Conservation (phyloP, 2,113 vertebrate species). For the Callionymus lyra region DNA sequence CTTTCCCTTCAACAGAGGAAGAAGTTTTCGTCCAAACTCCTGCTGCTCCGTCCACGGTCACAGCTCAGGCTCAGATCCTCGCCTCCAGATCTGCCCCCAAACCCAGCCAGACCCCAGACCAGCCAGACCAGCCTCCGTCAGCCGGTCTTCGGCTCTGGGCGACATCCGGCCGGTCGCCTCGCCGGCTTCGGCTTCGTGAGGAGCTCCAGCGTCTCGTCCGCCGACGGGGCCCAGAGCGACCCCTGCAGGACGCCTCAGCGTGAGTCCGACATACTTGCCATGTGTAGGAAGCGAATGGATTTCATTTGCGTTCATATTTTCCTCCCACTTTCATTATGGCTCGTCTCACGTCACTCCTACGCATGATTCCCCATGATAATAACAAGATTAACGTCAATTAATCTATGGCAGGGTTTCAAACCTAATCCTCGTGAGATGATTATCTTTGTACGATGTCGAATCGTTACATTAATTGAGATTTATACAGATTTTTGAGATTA, state of each 20-base stretch:
- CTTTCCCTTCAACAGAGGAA: slow-evolving; percentile 33
- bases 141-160: slow-evolving; percentile 82
- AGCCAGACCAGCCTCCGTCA: slow-evolving; percentile 82
- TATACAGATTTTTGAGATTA: no score
- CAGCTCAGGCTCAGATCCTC: slow-evolving; percentile 53
- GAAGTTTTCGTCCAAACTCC: slow-evolving; percentile 23
- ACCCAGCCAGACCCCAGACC: slow-evolving; percentile 69
- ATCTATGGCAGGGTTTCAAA: no score
- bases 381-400: no score
- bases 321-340: slow-evolving; percentile 37
- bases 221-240: slow-evolving; percentile 76
- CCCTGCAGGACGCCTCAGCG: slow-evolving; percentile 72
- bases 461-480: no score
- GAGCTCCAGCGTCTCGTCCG: slow-evolving; percentile 86
- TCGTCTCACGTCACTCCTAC: no score
- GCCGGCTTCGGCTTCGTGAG: slow-evolving; percentile 87
- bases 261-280: slow-evolving; percentile 62
- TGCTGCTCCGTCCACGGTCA: slow-evolving; percentile 40
- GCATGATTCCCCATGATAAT: no score
- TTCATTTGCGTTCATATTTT: no score
- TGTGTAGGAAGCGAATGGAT: neutral
- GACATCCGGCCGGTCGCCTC: slow-evolving; percentile 78
- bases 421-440: no score
- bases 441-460: no score
- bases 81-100: slow-evolving; percentile 78